phyloP scores from a whole-genome alignment of 2,113 vertebrate species.

The Nestor notabilis region DNA sequence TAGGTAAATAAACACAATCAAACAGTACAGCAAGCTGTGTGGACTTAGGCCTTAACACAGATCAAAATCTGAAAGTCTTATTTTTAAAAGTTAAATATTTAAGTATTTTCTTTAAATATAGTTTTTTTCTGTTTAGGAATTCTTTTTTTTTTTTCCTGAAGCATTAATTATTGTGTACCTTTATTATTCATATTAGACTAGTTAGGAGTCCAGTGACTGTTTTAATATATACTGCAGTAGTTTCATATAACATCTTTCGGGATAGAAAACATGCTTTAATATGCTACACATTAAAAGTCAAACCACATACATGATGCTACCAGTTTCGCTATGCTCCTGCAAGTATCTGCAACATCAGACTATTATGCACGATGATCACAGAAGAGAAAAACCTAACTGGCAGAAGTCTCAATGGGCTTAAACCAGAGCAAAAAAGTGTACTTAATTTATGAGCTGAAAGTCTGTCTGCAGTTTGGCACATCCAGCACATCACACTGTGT shows the following conservation, averaged over 20 bases:
- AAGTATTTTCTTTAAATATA: neutral
- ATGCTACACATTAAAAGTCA: constrained; percentile 58
- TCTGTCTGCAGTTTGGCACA: constrained; percentile 40
- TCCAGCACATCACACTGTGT: neutral
- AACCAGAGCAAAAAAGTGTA: constrained; percentile 53
- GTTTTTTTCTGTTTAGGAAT: neutral
- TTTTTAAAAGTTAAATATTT: neutral
- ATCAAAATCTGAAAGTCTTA: neutral
- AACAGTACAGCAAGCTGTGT: neutral
- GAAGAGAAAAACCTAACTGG: constrained; percentile 53
- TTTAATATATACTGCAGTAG: constrained; percentile 14
- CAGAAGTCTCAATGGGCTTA: constrained; percentile 45
- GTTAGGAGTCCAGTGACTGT: neutral
- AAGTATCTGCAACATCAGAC: constrained; percentile 60
- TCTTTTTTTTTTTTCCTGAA: neutral
- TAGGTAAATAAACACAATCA: constrained; percentile 18
- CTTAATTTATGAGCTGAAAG: constrained; percentile 54
- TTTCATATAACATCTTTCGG: neutral
- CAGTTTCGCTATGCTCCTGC: constrained; percentile 50
- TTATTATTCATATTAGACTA: constrained; percentile 29
- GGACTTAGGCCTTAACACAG: neutral
- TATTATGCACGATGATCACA: constrained; percentile 43
- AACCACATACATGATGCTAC: constrained; percentile 63
- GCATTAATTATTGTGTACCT: neutral
- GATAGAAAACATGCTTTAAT: constrained; percentile 56